phyloP scores from a whole-genome alignment of 1,140 invertebrate species.

The Ceratina calcarata region DNA sequence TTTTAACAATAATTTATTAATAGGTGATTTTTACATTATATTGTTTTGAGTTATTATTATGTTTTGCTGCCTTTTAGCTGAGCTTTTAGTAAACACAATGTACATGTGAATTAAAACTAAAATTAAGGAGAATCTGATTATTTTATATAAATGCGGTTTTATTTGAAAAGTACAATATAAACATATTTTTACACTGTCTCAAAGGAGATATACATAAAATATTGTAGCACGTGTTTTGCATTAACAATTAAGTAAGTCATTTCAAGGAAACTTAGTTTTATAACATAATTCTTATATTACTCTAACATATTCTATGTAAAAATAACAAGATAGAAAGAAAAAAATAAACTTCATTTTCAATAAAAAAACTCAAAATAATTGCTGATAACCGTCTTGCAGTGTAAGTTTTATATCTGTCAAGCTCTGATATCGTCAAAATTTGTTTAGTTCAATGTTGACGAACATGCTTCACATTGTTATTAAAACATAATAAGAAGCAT shows the following conservation, averaged over 20 bases:
- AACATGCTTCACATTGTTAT: background rate
- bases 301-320: background rate
- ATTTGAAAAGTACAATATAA: conserved; percentile 47
- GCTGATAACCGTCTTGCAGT: background rate
- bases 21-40: no score
- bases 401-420: background rate
- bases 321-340: background rate
- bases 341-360: background rate
- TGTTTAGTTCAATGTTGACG: no score
- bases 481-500: background rate
- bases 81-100: no score
- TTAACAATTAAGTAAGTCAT: conserved; percentile 5
- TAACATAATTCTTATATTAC: conserved; percentile 12
- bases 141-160: conserved; percentile 39
- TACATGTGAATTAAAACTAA: no score
- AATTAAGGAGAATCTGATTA: no score
- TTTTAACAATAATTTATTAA: no score
- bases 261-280: background rate
- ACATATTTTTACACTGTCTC: conserved; percentile 36
- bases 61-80: background rate
- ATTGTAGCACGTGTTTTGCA: background rate
- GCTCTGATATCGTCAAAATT: no score
- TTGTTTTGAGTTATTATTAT: no score
- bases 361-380: background rate
- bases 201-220: conserved; percentile 23